These are phyloP conservation scores for Toxonevra muliebris DNA, from an alignment of 2,888 invertebrate species.

Conservation along the genomic window DNA sequence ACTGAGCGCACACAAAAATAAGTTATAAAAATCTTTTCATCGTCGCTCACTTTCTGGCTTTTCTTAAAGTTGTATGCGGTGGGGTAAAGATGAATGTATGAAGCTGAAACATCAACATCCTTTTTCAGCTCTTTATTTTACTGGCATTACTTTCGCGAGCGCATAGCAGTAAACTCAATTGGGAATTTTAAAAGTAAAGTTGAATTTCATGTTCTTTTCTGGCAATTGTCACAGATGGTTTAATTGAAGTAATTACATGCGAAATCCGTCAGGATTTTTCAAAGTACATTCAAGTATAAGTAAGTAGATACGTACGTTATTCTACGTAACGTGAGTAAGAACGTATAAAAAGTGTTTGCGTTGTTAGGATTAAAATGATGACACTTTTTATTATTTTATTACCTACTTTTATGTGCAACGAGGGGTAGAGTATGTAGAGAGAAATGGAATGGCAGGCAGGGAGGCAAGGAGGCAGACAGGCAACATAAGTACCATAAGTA, in stretches of 20 bases:
- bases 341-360: constrained; percentile 7
- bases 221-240: constrained; percentile 66
- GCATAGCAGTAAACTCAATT: constrained; percentile 27
- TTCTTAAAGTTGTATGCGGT: neutral
- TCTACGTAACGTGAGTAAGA: neutral
- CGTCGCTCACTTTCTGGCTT: neutral
- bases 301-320: constrained; percentile 3
- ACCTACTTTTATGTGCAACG: neutral
- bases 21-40: constrained; percentile 12
- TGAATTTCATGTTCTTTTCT: constrained; percentile 60
- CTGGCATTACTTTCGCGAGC: neutral
- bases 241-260: constrained; percentile 66
- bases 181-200: constrained; percentile 61
- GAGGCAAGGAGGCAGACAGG: too few species aligned
- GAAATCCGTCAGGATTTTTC: constrained; percentile 62
- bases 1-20: constrained; percentile 5
- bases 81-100: neutral
- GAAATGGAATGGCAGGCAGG: too few species aligned
- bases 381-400: constrained; percentile 35
- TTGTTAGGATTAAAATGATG: constrained; percentile 34
- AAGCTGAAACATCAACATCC: neutral
- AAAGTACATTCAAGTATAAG: constrained; percentile 30
- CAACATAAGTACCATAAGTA: too few species aligned
- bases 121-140: neutral
- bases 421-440: neutral